A percentile compares a stretch with the other conserved stretches of the same genome.
Conservation (phyloP, 2,888 invertebrate species). For the Leucoptera coffeella region DNA sequence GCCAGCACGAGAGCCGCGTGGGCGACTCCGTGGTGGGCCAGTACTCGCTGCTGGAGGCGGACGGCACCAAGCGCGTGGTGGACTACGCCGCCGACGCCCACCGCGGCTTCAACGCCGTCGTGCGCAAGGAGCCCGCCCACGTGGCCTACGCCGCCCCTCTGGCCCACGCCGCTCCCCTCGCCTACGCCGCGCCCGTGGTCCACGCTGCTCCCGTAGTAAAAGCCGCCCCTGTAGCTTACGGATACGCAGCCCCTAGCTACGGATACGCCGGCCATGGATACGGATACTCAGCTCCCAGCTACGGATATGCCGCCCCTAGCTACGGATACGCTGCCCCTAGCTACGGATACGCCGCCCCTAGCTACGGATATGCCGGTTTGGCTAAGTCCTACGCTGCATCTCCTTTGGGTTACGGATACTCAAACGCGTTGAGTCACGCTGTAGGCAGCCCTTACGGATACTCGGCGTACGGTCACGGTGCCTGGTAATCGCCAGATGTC, state of each 20-base stretch:
- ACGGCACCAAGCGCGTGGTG: conserved; percentile 58
- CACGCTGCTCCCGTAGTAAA: conserved; percentile 5
- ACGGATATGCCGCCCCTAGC: conserved; percentile 1
- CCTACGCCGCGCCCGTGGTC: conserved; percentile 6
- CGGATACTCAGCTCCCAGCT: conserved; percentile 1
- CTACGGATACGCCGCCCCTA: background rate
- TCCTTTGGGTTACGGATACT: conserved; percentile 1
- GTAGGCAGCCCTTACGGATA: background rate
- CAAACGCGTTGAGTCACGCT: background rate
- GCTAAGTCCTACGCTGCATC: too few species aligned
- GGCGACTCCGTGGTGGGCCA: conserved; percentile 58
- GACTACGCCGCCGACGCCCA: conserved; percentile 41
- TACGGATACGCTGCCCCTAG: conserved; percentile 1
- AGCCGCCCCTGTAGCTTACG: conserved; percentile 5
- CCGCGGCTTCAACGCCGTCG: conserved; percentile 24
- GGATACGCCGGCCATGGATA: too few species aligned
- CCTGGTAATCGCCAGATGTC: background rate
- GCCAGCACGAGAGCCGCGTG: conserved; percentile 57
- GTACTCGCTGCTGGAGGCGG: conserved; percentile 49
- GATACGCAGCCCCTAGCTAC: conserved; percentile 1
- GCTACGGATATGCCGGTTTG: background rate
- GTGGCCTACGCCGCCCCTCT: conserved; percentile 25
- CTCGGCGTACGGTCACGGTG: background rate
- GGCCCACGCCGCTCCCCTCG: conserved; percentile 16
- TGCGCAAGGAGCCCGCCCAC: conserved; percentile 17